phyloP scores from a whole-genome alignment of 2,113 vertebrate genomes.

The Grus americana region DNA sequence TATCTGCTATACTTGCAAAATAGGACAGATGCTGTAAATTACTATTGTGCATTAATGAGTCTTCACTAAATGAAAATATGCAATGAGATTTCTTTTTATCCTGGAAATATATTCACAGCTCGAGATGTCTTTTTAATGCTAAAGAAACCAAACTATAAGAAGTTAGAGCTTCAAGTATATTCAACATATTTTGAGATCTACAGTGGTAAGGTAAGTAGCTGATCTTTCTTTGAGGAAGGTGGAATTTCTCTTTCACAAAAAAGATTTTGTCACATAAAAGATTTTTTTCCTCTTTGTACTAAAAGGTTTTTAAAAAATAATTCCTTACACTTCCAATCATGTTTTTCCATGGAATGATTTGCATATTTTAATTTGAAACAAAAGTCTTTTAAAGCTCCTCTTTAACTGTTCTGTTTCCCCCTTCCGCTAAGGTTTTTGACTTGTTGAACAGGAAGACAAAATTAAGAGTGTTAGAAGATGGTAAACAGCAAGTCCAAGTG shows the following conservation, averaged over 20 bases:
- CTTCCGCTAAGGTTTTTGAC: slow-evolving; percentile 87
- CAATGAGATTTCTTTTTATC: not conserved
- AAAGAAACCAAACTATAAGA: slow-evolving; percentile 96
- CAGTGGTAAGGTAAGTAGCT: slow-evolving; percentile 89
- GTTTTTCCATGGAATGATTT: not conserved
- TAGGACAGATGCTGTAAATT: not conserved
- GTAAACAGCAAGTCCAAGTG: slow-evolving; percentile 98
- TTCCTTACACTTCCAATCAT: not conserved
- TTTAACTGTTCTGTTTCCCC: not conserved
- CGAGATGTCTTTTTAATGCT: slow-evolving; percentile 97
- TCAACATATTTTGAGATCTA: slow-evolving; percentile 99
- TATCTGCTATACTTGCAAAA: not conserved
- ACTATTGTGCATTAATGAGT: not conserved
- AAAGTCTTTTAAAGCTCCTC: not conserved
- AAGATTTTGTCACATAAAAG: not conserved
- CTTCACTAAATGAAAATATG: not conserved
- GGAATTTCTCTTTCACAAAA: not conserved
- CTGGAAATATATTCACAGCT: slow-evolving; percentile 77
- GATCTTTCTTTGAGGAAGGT: slow-evolving; percentile 39
- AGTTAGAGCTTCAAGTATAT: slow-evolving; percentile 95
- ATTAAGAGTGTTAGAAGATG: slow-evolving; percentile 94
- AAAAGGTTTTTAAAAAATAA: not conserved
- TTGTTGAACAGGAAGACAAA: slow-evolving; percentile 95
- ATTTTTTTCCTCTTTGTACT: not conserved
- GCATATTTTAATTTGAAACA: not conserved